phyloP scores from a whole-genome alignment of 2,888 invertebrate genomes.

The Macrophya annulata region DNA sequence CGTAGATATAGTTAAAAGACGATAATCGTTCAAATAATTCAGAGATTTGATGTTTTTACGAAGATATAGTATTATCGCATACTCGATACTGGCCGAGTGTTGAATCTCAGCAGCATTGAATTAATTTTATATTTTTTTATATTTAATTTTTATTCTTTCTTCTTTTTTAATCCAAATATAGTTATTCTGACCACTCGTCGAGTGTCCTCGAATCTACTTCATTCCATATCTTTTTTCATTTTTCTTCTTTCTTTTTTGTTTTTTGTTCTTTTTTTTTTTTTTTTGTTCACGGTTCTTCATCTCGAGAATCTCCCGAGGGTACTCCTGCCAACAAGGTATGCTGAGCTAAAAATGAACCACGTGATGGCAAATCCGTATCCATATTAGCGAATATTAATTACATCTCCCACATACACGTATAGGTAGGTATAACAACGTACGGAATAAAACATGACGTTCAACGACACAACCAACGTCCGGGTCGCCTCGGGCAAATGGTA shows the following conservation, averaged over 20 bases:
- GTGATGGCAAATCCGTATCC: neutral
- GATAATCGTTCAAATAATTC: slow-evolving; percentile 6
- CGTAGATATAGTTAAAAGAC: neutral
- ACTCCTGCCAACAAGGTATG: neutral
- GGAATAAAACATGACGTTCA: neutral
- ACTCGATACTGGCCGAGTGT: neutral
- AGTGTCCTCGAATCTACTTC: slow-evolving; percentile 30
- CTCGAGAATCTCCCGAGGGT: slow-evolving; percentile 4
- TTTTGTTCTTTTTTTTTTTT: neutral
- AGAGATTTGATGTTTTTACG: neutral
- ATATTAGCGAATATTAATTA: slow-evolving; percentile 14
- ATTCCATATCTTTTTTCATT: too few species aligned
- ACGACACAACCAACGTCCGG: neutral
- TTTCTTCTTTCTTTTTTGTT: neutral
- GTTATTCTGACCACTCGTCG: neutral
- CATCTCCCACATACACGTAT: neutral
- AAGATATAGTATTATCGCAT: slow-evolving; percentile 1
- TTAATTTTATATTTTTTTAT: neutral
- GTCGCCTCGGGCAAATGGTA: neutral
- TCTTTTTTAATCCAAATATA: slow-evolving; percentile 15
- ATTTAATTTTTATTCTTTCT: neutral
- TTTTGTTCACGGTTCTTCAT: neutral
- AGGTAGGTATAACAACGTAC: too few species aligned
- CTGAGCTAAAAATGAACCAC: neutral
- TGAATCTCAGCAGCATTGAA: neutral